Conservation (phyloP, 2,113 vertebrate genomes). For the Anoplopoma fimbria region DNA sequence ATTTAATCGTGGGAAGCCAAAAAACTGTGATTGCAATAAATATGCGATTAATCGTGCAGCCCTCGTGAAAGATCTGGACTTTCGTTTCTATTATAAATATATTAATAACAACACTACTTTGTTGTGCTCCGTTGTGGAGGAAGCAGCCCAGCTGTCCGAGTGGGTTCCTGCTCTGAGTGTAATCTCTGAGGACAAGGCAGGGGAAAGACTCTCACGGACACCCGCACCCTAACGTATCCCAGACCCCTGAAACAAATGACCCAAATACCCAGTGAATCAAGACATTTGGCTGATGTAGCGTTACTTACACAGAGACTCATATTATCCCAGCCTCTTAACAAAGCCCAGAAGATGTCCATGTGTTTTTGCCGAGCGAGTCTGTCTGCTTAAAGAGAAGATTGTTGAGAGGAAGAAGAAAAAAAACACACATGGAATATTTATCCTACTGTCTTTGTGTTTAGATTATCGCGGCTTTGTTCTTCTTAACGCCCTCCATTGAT, state of each 20-base stretch:
- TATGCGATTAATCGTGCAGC: not conserved
- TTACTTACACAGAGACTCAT: constrained; percentile 51
- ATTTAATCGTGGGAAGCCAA: too few species aligned
- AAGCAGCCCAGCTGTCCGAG: constrained; percentile 69
- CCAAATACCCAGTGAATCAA: constrained; percentile 73
- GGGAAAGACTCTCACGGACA: constrained; percentile 70
- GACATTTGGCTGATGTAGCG: constrained; percentile 55
- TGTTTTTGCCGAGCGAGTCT: constrained; percentile 20
- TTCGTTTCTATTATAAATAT: constrained; percentile 2
- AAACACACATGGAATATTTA: constrained; percentile 8
- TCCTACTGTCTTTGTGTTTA: constrained; percentile 17
- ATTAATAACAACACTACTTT: constrained; percentile 42
- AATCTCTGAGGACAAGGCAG: constrained; percentile 70
- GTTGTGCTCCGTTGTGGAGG: constrained; percentile 34
- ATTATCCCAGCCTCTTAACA: constrained; percentile 36
- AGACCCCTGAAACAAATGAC: constrained; percentile 74
- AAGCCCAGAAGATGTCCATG: constrained; percentile 43
- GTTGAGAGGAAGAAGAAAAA: constrained; percentile 10
- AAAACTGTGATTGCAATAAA: too few species aligned
- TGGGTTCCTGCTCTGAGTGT: constrained; percentile 50
- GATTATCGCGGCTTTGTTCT: constrained; percentile 1
- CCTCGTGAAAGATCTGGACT: not conserved
- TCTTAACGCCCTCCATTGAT: not conserved
- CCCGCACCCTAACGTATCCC: constrained; percentile 73
- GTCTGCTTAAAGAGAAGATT: constrained; percentile 17